These are phyloP conservation scores for Stomatorhinus walkeri DNA, from an alignment of 2,797 vertebrate species.

Conservation along the genomic window DNA sequence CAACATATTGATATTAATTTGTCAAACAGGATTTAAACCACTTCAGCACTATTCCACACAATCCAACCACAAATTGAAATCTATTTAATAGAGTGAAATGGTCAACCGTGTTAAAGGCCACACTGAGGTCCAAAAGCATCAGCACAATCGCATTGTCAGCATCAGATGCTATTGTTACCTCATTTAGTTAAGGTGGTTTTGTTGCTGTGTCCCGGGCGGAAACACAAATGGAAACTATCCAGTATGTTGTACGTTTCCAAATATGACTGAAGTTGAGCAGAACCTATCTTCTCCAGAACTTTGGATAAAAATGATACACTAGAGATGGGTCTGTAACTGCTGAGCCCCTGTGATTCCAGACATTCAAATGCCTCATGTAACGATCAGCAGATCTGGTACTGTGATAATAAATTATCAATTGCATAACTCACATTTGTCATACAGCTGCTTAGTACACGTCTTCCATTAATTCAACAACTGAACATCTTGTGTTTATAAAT, in stretches of 20 bases:
- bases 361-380: not conserved
- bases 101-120: not conserved
- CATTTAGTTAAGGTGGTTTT: not conserved
- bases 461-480: not conserved
- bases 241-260: not conserved
- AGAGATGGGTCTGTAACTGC: not conserved
- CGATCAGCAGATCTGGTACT: not conserved
- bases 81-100: not conserved
- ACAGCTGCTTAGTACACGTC: not conserved
- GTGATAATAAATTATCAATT: not conserved
- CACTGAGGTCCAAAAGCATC: not conserved
- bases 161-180: not conserved
- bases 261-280: not conserved
- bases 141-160: not conserved
- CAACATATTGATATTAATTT: not conserved
- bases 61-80: not conserved
- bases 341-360: not conserved
- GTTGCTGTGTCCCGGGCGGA: not conserved
- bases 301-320: not conserved
- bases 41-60: not conserved
- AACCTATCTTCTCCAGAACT: not conserved
- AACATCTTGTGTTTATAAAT: not conserved
- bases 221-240: not conserved
- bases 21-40: not conserved
- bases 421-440: not conserved